Conservation (phyloP, 2,797 vertebrate genomes). For the Basileuterus tristriatus region DNA sequence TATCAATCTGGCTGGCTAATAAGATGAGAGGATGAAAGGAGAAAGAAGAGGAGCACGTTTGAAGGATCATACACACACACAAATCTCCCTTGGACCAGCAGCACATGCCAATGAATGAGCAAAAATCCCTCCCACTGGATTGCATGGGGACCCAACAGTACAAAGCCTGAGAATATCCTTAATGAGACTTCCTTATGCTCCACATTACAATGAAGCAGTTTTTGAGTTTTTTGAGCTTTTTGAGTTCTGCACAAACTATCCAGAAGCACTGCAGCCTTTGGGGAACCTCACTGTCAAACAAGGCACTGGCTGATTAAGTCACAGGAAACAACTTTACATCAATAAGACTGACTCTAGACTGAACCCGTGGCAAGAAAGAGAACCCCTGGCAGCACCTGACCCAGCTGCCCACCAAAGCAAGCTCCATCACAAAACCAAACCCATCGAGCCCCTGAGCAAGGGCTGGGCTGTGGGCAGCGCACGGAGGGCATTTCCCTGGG, state of each 20-base stretch:
- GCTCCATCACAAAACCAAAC: neutral
- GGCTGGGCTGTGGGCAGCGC: neutral
- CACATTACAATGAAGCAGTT: neutral
- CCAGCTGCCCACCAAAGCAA: neutral
- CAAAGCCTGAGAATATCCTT: neutral
- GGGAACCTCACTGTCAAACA: rapidly evolving
- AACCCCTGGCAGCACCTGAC: rapidly evolving
- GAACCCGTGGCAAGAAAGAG: neutral
- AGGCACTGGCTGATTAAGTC: neutral
- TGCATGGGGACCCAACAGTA: rapidly evolving
- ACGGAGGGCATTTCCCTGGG: neutral
- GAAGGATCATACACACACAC: neutral
- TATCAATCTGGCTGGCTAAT: neutral
- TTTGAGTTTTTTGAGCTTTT: no score
- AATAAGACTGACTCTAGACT: neutral
- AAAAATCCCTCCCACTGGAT: neutral
- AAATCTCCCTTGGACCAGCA: neutral
- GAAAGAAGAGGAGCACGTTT: neutral
- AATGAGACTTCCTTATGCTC: neutral
- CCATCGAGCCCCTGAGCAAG: neutral
- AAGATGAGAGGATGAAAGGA: neutral
- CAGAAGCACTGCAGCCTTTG: neutral
- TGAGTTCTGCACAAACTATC: neutral
- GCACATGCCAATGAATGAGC: neutral
- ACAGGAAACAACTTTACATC: neutral